These are phyloP conservation scores for Scomber japonicus DNA, from an alignment of 2,113 vertebrate genomes.

Conservation along the genomic window DNA sequence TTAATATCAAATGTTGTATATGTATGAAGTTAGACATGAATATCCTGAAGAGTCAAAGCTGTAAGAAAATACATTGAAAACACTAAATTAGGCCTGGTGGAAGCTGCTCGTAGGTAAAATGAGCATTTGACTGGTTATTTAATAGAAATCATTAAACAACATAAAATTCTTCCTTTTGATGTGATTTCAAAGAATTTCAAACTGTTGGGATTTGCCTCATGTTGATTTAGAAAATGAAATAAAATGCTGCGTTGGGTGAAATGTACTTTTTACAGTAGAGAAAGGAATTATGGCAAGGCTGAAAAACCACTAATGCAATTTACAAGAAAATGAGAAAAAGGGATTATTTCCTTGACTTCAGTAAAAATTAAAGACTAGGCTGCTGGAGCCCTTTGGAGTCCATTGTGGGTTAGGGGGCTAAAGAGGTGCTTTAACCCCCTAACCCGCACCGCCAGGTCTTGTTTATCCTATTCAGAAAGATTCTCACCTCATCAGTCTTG, in stretches of 20 bases:
- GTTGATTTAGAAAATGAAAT: conserved; percentile 12
- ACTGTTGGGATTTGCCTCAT: neutral
- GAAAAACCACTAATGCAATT: neutral
- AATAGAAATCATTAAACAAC: neutral
- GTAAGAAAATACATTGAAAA: neutral
- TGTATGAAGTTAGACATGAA: neutral
- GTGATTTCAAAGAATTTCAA: neutral
- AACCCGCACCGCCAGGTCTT: conserved; percentile 14
- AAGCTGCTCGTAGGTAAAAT: neutral
- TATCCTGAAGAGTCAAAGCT: neutral
- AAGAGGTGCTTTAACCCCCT: conserved; percentile 40
- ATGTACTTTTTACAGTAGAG: neutral
- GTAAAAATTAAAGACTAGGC: conserved; percentile 10
- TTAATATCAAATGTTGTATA: conserved; percentile 1
- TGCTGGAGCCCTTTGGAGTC: conserved; percentile 27
- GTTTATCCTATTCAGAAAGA: conserved; percentile 47
- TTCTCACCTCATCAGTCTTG: conserved; percentile 53
- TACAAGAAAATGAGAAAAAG: neutral
- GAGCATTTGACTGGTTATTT: neutral
- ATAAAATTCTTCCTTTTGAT: too few relatives aligned
- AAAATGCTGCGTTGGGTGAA: neutral
- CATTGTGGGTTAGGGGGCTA: neutral
- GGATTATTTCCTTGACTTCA: neutral
- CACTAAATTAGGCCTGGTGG: neutral
- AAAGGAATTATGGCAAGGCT: neutral